These are phyloP conservation scores for Acleris holmiana DNA, from an alignment of 2,888 invertebrate species.

Conservation along the genomic window DNA sequence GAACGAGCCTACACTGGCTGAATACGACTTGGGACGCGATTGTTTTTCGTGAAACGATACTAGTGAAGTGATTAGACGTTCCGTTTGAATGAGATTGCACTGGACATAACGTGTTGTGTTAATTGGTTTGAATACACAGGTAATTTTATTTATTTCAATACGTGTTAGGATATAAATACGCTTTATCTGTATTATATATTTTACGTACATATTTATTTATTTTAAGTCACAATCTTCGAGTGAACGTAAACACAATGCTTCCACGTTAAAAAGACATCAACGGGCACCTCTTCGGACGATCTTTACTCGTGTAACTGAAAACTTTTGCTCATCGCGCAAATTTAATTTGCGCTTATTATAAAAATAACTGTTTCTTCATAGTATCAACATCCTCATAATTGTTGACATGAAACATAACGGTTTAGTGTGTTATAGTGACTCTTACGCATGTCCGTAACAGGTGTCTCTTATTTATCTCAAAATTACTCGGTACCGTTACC, in stretches of 20 bases:
- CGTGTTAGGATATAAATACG: not conserved
- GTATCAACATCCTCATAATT: no score
- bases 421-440: no score
- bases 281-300: constrained; percentile 39
- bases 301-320: constrained; percentile 4
- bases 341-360: no score
- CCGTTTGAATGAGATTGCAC: constrained; percentile 48
- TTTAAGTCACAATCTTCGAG: not conserved
- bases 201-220: not conserved
- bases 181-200: no score
- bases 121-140: constrained; percentile 61
- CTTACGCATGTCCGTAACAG: no score
- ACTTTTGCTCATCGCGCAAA: not conserved
- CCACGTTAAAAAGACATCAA: constrained; percentile 58
- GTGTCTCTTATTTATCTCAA: no score
- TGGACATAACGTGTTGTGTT: constrained; percentile 46
- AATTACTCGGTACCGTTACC: no score
- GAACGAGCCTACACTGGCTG: constrained; percentile 48
- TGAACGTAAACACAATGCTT: constrained; percentile 7
- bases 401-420: no score
- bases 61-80: constrained; percentile 57
- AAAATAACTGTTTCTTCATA: no score
- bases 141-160: constrained; percentile 42
- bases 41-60: constrained; percentile 48
- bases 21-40: constrained; percentile 46